Evolutionary conservation across 2,888 invertebrate genomes (phyloP).

Genomic region (Diadegma fenestrale): DNA sequence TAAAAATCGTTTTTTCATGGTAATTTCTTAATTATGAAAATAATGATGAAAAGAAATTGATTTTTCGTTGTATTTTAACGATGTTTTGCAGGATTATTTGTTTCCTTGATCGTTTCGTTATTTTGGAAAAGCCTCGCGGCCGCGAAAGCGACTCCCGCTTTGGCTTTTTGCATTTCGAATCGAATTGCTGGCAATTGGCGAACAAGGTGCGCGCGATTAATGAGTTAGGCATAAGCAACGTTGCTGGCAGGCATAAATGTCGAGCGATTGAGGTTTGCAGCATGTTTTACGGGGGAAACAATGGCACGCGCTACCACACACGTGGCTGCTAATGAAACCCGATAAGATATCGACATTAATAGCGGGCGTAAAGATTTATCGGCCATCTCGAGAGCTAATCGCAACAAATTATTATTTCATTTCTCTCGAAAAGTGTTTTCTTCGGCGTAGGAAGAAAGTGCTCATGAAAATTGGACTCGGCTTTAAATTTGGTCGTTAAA

Average conservation of each 20-base stretch:
- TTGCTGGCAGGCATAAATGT: constrained; percentile 76
- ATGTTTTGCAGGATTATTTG: no score
- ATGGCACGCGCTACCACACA: constrained; percentile 70
- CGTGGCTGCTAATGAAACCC: constrained; percentile 36
- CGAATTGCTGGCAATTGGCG: constrained; percentile 34
- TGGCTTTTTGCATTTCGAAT: constrained; percentile 4
- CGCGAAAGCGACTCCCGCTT: no score
- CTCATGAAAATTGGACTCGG: background rate
- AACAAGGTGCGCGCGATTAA: constrained; percentile 46
- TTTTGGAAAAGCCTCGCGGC: no score
- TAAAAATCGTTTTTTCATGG: no score
- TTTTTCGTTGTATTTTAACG: no score
- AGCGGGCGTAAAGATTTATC: constrained; percentile 17
- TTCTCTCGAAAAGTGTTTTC: background rate
- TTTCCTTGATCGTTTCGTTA: no score
- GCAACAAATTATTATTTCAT: constrained; percentile 6
- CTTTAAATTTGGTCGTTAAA: background rate
- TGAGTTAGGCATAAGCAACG: constrained; percentile 42
- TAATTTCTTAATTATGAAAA: no score
- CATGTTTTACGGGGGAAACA: constrained; percentile 73
- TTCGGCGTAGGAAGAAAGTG: background rate
- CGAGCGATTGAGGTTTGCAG: constrained; percentile 71
- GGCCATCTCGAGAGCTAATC: background rate
- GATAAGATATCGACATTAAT: constrained; percentile 77
- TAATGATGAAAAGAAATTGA: no score